A percentile compares a stretch with the other conserved stretches of the same genome.
phyloP scores from a whole-genome alignment of 2,797 vertebrate species.

The Hippopotamyrus pictus region DNA sequence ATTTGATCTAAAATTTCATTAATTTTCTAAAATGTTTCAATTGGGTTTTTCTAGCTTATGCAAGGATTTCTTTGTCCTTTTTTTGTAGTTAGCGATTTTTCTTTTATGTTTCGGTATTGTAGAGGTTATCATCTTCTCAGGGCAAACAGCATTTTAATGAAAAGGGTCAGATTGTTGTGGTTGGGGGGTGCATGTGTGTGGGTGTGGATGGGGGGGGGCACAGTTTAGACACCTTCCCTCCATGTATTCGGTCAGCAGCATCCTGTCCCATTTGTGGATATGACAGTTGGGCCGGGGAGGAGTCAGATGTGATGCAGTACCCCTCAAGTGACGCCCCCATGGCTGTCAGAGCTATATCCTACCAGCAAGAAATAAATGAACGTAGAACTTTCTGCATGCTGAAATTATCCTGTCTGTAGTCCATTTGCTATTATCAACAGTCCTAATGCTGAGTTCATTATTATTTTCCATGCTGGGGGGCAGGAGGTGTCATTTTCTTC shows the following conservation, averaged over 20 bases:
- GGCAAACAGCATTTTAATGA: slow-evolving; percentile 69
- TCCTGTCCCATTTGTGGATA: not conserved
- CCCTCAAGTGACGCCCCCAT: not conserved
- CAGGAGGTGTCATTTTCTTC: not conserved
- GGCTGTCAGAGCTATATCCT: not conserved
- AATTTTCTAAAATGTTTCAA: slow-evolving; percentile 79
- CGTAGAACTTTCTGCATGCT: not conserved
- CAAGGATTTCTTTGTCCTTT: slow-evolving; percentile 60
- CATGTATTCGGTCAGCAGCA: not conserved
- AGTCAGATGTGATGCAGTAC: not conserved
- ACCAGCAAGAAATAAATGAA: not conserved
- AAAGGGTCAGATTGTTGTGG: slow-evolving; percentile 58
- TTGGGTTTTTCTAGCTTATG: slow-evolving; percentile 60
- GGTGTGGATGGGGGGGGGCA: not conserved
- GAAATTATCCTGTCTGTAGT: not conserved
- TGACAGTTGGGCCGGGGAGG: not conserved
- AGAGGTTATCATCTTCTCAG: slow-evolving; percentile 70
- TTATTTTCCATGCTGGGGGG: not conserved
- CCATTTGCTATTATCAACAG: not conserved
- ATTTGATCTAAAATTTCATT: slow-evolving; percentile 80
- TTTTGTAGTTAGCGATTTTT: slow-evolving; percentile 68
- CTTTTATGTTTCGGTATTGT: slow-evolving; percentile 68
- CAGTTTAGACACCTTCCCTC: slow-evolving; percentile 16
- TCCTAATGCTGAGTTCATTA: not conserved
- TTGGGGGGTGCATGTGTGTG: not conserved